Conservation (phyloP, 1,140 invertebrate species). For the Saccostrea glomerata region DNA sequence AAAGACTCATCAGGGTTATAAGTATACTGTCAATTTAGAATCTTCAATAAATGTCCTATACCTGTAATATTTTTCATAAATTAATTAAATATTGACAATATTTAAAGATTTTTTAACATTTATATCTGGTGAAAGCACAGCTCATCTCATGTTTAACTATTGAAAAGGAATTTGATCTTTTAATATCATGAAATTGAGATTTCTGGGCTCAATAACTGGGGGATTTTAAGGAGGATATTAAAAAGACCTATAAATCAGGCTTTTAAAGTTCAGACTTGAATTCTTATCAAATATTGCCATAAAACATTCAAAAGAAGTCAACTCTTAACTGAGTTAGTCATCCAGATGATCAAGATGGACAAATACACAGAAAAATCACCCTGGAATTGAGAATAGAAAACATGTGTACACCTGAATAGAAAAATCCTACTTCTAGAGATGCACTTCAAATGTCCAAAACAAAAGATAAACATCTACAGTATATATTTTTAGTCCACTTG, state of each 20-base stretch:
- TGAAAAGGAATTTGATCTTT: conserved; percentile 22
- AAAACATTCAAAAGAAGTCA: not conserved
- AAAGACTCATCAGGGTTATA: not conserved
- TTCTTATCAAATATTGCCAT: conserved; percentile 23
- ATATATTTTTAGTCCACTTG: no score
- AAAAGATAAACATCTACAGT: no score
- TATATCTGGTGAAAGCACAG: not conserved
- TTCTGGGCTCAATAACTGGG: not conserved
- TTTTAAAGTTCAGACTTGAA: not conserved
- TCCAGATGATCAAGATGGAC: not conserved
- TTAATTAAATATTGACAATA: not conserved
- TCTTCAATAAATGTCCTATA: not conserved
- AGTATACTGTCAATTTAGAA: not conserved
- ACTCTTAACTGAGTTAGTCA: not conserved
- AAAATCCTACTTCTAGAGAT: not conserved
- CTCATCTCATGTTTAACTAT: not conserved
- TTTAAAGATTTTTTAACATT: conserved; percentile 1
- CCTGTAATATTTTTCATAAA: not conserved
- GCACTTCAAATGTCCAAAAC: not conserved
- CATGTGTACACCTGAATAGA: not conserved
- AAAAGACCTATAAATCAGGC: not conserved
- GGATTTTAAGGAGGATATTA: not conserved
- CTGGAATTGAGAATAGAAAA: not conserved
- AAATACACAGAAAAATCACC: not conserved
- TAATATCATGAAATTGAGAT: not conserved